These are phyloP conservation scores for Stenurella melanura DNA, from an alignment of 2,888 invertebrate genomes.

Conservation along the genomic window DNA sequence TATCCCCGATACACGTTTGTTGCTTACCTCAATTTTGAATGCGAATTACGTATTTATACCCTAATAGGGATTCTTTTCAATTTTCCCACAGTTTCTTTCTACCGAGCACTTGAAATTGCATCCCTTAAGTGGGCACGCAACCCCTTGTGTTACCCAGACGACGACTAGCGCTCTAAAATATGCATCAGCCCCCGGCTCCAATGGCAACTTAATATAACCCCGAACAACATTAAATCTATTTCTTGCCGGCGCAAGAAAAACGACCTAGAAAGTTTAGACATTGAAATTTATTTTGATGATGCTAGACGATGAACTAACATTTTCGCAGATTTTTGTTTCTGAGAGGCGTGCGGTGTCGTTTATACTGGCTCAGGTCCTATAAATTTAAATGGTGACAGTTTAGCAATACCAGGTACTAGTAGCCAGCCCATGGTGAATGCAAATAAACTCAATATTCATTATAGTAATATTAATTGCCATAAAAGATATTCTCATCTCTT, in stretches of 20 bases:
- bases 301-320: not conserved
- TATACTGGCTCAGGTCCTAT: too few relatives aligned
- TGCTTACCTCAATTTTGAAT: slow-evolving; percentile 25
- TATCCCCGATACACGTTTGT: not conserved
- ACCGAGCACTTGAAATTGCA: slow-evolving; percentile 60
- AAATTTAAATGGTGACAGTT: too few relatives aligned
- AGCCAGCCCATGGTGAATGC: too few relatives aligned
- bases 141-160: slow-evolving; percentile 54
- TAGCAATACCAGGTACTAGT: too few relatives aligned
- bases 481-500: too few relatives aligned
- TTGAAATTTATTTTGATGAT: slow-evolving; percentile 40
- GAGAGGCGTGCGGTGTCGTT: too few relatives aligned
- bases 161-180: slow-evolving; percentile 53
- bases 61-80: slow-evolving; percentile 63
- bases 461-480: too few relatives aligned
- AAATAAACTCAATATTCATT: too few relatives aligned
- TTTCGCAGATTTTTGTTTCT: not conserved
- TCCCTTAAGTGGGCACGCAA: slow-evolving; percentile 61
- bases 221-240: not conserved
- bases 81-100: slow-evolving; percentile 63
- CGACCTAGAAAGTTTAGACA: slow-evolving; percentile 38
- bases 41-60: slow-evolving; percentile 59
- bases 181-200: slow-evolving; percentile 49
- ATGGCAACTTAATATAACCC: slow-evolving; percentile 37
- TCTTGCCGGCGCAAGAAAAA: slow-evolving; percentile 36